phyloP scores from a whole-genome alignment of 2,113 vertebrate species.

The Camelus dromedarius region DNA sequence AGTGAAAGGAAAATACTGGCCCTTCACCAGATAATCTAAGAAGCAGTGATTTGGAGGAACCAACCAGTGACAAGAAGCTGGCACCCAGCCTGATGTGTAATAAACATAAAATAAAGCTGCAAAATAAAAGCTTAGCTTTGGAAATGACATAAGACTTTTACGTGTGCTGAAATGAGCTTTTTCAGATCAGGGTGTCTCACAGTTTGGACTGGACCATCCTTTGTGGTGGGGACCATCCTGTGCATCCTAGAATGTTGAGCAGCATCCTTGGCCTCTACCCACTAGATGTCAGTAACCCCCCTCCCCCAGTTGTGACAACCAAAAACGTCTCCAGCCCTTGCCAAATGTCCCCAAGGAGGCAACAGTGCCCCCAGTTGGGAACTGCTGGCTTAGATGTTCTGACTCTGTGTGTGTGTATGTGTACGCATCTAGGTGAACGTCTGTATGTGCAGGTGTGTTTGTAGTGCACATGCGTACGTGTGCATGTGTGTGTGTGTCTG shows the following conservation, averaged over 20 bases:
- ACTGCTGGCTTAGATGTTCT: not conserved
- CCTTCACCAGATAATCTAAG: not conserved
- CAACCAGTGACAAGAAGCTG: not conserved
- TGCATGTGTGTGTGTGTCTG: rapidly evolving
- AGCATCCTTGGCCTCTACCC: not conserved
- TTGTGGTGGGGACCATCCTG: not conserved
- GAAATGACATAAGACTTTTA: not conserved
- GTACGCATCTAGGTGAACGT: too few relatives aligned
- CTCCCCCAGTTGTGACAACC: not conserved
- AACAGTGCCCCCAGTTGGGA: not conserved
- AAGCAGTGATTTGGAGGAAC: not conserved
- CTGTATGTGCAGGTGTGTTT: not conserved
- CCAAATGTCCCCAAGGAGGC: not conserved
- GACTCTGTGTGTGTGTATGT: not conserved
- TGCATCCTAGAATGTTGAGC: rapidly evolving
- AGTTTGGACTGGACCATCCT: not conserved
- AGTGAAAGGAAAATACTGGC: not conserved
- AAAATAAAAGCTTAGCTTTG: not conserved
- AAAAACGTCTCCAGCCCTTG: not conserved
- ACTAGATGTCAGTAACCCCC: not conserved
- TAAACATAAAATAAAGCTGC: not conserved
- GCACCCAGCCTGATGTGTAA: rapidly evolving
- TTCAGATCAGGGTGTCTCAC: not conserved
- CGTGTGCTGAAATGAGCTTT: not conserved
- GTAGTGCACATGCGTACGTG: too few relatives aligned